Percentiles rank a stretch among this genome's conserved stretches.
Conservation (phyloP, 2,113 vertebrate genomes). For the Empidonax alnorum region DNA sequence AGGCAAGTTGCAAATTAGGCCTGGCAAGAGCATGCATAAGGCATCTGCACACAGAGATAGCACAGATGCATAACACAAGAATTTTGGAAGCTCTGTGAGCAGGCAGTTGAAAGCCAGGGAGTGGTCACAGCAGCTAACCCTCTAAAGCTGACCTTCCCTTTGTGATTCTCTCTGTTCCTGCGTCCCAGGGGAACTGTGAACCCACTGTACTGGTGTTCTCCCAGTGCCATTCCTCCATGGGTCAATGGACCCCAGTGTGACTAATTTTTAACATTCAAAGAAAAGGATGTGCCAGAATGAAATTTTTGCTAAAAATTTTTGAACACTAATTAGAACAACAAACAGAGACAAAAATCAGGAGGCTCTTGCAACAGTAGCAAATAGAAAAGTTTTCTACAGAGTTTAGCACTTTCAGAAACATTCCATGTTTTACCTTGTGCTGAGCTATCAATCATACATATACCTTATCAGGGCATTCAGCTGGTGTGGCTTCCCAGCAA, state of each 20-base stretch:
- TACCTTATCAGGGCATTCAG: background rate
- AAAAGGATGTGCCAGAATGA: background rate
- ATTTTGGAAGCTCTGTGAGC: background rate
- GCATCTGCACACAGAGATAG: background rate
- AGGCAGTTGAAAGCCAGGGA: background rate
- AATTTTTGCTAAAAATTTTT: background rate
- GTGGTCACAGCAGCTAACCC: background rate
- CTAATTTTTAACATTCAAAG: background rate
- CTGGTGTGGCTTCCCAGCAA: background rate
- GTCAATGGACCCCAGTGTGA: background rate
- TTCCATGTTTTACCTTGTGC: background rate
- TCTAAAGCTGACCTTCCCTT: background rate
- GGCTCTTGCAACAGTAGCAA: background rate
- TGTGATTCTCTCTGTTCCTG: background rate
- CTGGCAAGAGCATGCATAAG: background rate
- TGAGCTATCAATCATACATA: background rate
- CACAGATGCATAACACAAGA: background rate
- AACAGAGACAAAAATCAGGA: background rate
- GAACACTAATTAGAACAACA: slow-evolving; percentile 4
- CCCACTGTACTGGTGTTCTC: background rate
- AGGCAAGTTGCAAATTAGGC: slow-evolving; percentile 5
- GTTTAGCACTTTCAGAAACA: background rate
- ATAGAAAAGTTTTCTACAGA: background rate
- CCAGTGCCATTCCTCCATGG: background rate
- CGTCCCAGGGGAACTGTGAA: background rate